A percentile compares a stretch with the other conserved stretches of the same genome.
These are phyloP conservation scores for Tupaia chinensis DNA, from an alignment of 2,113 vertebrate genomes.

Conservation along the genomic window DNA sequence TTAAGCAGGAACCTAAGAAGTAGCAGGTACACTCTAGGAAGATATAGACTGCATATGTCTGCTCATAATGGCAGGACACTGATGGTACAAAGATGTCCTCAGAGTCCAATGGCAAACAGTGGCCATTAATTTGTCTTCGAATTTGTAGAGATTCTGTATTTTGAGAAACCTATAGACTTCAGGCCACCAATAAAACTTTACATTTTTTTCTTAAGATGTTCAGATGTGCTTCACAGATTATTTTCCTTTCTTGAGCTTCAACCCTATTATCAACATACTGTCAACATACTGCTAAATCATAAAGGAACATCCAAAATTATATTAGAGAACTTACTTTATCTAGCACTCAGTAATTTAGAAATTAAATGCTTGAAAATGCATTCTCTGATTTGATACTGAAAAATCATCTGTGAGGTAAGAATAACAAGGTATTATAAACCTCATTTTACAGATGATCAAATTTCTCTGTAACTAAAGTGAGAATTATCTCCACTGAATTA, in stretches of 20 bases:
- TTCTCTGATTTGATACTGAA: constrained; percentile 56
- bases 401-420: background rate
- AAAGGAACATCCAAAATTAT: constrained; percentile 36
- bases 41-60: background rate
- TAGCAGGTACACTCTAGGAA: background rate
- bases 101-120: background rate
- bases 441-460: constrained; percentile 48
- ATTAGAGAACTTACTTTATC: background rate
- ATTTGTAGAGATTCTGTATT: background rate
- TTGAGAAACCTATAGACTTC: background rate
- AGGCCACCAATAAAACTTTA: background rate
- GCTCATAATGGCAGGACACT: background rate
- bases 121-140: background rate
- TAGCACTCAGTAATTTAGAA: background rate
- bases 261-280: background rate
- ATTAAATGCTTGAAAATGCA: background rate
- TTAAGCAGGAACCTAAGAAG: constrained; percentile 18
- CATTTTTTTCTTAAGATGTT: background rate
- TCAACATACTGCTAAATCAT: constrained; percentile 29
- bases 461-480: constrained; percentile 2
- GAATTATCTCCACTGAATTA: background rate
- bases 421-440: background rate
- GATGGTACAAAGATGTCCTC: background rate
- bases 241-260: background rate
- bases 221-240: background rate